Percentiles rank a stretch among this genome's conserved stretches.
Conservation (phyloP, 2,888 invertebrate species). For the Amiota communis region DNA sequence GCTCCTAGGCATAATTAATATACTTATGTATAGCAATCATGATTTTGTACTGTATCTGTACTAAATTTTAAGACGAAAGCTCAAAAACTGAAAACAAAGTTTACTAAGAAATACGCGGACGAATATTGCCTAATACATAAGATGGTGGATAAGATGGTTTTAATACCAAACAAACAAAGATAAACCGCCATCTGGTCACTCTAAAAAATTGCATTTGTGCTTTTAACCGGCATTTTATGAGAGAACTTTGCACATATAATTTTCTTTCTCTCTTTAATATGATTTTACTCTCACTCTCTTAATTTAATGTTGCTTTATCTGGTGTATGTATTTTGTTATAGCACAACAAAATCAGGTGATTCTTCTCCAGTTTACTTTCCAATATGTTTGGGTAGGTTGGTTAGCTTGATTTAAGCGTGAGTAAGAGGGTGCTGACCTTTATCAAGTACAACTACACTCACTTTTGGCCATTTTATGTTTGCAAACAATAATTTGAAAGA, state of each 20-base stretch:
- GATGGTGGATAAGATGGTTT: no score
- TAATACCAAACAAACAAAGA: no score
- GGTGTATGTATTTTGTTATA: slow-evolving; percentile 57
- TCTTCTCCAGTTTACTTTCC: slow-evolving; percentile 50
- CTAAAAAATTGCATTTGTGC: neutral
- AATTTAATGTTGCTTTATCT: slow-evolving; percentile 20
- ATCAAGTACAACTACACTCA: slow-evolving; percentile 10
- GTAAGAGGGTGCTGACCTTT: slow-evolving; percentile 19
- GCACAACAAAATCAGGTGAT: slow-evolving; percentile 69
- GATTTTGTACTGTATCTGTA: no score
- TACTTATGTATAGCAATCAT: no score
- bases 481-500: no score
- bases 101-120: no score
- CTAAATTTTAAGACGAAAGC: no score
- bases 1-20: no score
- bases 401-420: neutral
- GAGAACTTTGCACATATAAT: neutral
- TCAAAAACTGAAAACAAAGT: no score
- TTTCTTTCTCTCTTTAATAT: no score
- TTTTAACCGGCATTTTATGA: neutral
- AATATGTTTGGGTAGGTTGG: slow-evolving; percentile 23
- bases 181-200: neutral
- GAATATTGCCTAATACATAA: no score
- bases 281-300: slow-evolving; percentile 27
- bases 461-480: slow-evolving; percentile 31